These are phyloP conservation scores for Pectinophora gossypiella DNA, from an alignment of 1,140 invertebrate genomes.

Conservation along the genomic window DNA sequence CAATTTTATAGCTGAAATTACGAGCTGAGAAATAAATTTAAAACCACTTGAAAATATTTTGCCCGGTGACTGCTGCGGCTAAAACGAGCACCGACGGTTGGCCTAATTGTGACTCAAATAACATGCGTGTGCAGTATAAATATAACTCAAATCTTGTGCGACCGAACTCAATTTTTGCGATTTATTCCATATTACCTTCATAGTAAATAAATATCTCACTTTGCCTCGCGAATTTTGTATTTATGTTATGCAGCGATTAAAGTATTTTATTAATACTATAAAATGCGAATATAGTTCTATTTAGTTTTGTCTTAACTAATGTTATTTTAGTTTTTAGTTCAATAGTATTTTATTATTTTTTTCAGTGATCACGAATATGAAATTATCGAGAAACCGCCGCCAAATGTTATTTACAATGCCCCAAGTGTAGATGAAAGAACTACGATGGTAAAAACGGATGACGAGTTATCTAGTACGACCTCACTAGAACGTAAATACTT, in stretches of 20 bases:
- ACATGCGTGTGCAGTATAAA: constrained; percentile 55
- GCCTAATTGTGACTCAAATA: constrained; percentile 65
- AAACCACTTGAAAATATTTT: constrained; percentile 33
- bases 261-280: no score
- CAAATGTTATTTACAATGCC: constrained; percentile 51
- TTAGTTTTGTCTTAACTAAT: no score
- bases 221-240: constrained; percentile 14
- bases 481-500: constrained; percentile 65
- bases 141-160: constrained; percentile 57
- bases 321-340: constrained; percentile 4
- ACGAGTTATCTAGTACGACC: constrained; percentile 69
- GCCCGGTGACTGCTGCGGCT: constrained; percentile 64
- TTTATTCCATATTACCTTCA: no score
- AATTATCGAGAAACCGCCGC: constrained; percentile 79
- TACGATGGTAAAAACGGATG: constrained; percentile 51
- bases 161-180: constrained; percentile 42
- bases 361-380: constrained; percentile 93
- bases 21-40: constrained; percentile 43
- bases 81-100: constrained; percentile 67
- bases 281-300: no score
- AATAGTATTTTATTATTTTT: constrained; percentile 26
- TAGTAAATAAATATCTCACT: no score
- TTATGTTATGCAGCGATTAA: no score
- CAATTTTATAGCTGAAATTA: constrained; percentile 47
- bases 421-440: constrained; percentile 49